phyloP scores from a whole-genome alignment of 2,113 vertebrate genomes.

The Chamaea fasciata region DNA sequence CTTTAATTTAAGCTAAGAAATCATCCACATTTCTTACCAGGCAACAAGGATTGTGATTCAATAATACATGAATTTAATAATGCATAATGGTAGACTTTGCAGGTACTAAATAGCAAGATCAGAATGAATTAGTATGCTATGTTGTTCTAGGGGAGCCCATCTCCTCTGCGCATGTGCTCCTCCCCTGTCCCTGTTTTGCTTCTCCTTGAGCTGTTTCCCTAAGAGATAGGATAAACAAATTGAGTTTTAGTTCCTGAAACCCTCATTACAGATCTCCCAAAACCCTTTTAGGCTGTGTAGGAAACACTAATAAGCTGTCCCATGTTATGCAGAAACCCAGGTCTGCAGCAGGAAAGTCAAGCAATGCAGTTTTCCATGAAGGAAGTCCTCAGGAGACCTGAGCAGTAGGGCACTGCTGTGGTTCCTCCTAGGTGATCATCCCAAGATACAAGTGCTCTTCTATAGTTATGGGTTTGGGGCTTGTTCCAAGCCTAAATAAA shows the following conservation, averaged over 20 bases:
- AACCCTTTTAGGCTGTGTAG: neutral
- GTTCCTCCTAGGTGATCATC: neutral
- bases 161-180: neutral
- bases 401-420: neutral
- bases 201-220: neutral
- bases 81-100: constrained; percentile 76
- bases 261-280: neutral
- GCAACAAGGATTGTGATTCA: constrained; percentile 78
- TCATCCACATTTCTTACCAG: constrained; percentile 78
- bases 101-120: constrained; percentile 77
- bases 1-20: constrained; percentile 81
- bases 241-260: neutral
- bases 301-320: neutral
- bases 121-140: constrained; percentile 59
- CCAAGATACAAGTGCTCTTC: neutral
- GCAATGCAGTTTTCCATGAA: neutral
- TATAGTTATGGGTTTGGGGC: neutral
- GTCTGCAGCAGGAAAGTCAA: neutral
- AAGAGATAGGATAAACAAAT: neutral
- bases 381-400: neutral
- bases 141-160: constrained; percentile 27
- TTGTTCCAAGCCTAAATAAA: neutral
- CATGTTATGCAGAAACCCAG: neutral
- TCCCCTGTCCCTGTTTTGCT: constrained; percentile 10
- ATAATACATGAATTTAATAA: constrained; percentile 87